Percentiles rank a stretch among this genome's conserved stretches.
These are phyloP conservation scores for Laticauda laticaudata DNA, from an alignment of 2,113 vertebrate species.

Conservation along the genomic window DNA sequence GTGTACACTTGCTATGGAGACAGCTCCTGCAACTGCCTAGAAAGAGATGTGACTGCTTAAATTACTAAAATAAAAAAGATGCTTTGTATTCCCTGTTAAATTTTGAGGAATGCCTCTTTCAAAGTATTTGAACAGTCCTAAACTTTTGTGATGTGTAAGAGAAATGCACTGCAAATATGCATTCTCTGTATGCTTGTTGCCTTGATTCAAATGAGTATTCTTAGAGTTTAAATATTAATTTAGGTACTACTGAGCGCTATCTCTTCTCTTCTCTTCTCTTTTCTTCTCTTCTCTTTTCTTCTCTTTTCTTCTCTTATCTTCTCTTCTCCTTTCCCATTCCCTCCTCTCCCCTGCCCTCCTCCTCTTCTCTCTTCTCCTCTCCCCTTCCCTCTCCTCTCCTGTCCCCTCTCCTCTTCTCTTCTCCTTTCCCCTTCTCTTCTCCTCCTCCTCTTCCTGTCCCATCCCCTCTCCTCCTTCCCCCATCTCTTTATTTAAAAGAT, in stretches of 20 bases:
- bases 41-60: background rate
- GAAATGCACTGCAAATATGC: background rate
- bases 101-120: background rate
- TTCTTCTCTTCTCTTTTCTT: no score
- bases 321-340: no score
- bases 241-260: background rate
- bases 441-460: no score
- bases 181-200: background rate
- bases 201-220: background rate
- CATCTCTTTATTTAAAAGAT: background rate
- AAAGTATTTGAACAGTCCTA: background rate
- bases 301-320: no score
- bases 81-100: background rate
- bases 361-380: fast-evolving
- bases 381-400: background rate
- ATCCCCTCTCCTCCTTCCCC: no score
- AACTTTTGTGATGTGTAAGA: background rate
- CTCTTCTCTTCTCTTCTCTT: no score
- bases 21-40: background rate
- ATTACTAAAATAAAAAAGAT: background rate
- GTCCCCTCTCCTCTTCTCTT: no score
- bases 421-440: background rate
- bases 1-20: background rate
- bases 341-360: no score
- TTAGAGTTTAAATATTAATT: background rate